Conservation (phyloP, 2,113 vertebrate genomes). For the Hoplias malabaricus region DNA sequence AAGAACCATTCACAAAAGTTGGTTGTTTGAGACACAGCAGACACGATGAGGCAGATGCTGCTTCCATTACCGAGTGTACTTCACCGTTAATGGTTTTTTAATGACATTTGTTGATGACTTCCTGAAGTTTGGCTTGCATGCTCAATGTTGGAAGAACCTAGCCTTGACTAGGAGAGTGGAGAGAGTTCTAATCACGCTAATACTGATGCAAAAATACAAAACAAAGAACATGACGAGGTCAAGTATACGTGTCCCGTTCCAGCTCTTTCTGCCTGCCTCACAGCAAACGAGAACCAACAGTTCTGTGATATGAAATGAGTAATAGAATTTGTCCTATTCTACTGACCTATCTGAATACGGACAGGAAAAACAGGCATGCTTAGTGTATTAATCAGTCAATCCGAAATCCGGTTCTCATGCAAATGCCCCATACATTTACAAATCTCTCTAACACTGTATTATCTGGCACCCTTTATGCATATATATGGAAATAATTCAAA, state of each 20-base stretch:
- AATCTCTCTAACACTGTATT: constrained; percentile 10
- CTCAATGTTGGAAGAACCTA: constrained; percentile 54
- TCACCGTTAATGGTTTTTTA: constrained; percentile 9
- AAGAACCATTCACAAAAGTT: constrained; percentile 47
- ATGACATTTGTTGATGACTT: constrained; percentile 13
- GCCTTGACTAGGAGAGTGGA: background rate
- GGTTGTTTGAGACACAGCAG: constrained; percentile 25
- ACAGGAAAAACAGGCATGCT: constrained; percentile 41
- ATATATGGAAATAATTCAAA: background rate
- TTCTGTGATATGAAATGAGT: background rate
- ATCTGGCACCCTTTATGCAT: background rate
- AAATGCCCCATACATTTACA: constrained; percentile 7
- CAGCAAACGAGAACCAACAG: background rate
- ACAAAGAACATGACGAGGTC: background rate
- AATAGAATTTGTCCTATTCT: constrained; percentile 28
- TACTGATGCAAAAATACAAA: background rate
- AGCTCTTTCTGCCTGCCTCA: constrained; percentile 2
- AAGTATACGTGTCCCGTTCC: background rate
- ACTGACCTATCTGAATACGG: constrained; percentile 27
- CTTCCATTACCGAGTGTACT: constrained; percentile 53
- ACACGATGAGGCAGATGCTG: constrained; percentile 31
- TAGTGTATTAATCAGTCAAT: constrained; percentile 24
- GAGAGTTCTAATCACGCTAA: background rate
- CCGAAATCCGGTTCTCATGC: constrained; percentile 34
- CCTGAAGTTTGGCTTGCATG: constrained; percentile 51